Evolutionary conservation across 2,113 vertebrate genomes (phyloP).

Genomic region (Anser brachyrhynchus): DNA sequence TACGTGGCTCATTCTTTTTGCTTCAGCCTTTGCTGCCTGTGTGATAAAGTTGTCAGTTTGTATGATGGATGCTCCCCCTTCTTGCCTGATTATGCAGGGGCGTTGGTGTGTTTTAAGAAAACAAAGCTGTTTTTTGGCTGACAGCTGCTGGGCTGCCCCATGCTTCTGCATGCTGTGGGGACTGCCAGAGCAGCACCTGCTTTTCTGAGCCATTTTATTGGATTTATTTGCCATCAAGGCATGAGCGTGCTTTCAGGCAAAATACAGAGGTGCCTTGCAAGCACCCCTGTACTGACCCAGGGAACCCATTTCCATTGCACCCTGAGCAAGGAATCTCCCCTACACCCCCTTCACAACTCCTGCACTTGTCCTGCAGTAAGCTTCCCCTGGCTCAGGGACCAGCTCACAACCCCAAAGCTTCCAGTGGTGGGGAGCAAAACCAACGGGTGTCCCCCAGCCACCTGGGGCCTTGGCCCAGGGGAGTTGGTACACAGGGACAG

Average conservation of each 20-base stretch:
- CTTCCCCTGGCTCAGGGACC: background rate
- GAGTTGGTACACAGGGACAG: background rate
- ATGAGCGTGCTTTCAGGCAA: background rate
- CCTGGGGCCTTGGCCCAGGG: background rate
- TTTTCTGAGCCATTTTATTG: background rate
- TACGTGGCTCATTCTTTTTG: accelerated
- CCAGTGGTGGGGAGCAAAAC: background rate
- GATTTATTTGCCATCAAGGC: background rate
- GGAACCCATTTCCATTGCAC: background rate
- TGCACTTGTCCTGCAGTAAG: background rate
- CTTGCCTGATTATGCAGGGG: background rate
- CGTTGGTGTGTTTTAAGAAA: background rate
- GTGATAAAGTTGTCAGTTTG: background rate
- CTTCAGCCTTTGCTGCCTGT: background rate
- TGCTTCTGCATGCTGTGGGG: background rate
- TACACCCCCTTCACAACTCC: background rate
- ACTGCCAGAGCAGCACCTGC: background rate
- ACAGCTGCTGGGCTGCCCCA: background rate
- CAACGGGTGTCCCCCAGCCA: background rate
- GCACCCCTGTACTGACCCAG: background rate
- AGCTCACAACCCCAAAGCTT: background rate
- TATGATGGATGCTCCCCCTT: background rate
- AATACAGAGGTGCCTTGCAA: background rate
- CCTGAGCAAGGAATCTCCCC: background rate
- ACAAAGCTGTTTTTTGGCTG: background rate